phyloP scores from a whole-genome alignment of 2,113 vertebrate species.

The Pelusios castaneus region DNA sequence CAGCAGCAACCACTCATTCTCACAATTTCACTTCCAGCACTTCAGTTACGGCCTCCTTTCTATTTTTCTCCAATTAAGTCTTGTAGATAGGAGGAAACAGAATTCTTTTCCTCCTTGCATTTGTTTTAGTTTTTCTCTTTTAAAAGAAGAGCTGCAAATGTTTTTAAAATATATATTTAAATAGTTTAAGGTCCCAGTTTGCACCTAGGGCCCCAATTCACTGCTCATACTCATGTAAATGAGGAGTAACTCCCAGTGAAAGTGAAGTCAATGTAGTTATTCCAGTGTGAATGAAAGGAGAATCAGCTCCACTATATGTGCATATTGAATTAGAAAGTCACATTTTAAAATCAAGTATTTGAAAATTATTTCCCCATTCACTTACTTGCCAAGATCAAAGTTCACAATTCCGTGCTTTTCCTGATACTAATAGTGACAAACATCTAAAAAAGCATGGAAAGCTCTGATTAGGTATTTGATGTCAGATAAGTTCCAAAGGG shows the following conservation, averaged over 20 bases:
- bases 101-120: not conserved
- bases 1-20: not conserved
- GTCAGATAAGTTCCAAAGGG: too few species aligned
- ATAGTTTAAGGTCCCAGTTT: not conserved
- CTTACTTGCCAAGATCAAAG: conserved; percentile 48
- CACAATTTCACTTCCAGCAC: not conserved
- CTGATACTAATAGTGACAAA: conserved; percentile 51
- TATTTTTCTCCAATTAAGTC: not conserved
- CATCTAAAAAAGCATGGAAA: conserved; percentile 25
- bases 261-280: conserved; percentile 14
- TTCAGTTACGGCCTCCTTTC: not conserved
- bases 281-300: conserved; percentile 50
- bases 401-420: conserved; percentile 51
- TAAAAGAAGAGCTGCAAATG: not conserved
- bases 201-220: not conserved
- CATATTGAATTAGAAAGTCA: conserved; percentile 46
- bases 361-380: conserved; percentile 51
- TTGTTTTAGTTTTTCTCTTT: conserved; percentile 22
- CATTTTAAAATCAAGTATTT: conserved; percentile 49
- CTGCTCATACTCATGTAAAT: conserved; percentile 16
- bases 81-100: not conserved
- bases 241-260: not conserved
- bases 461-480: conserved; percentile 57
- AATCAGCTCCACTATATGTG: conserved; percentile 50
- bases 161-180: not conserved